Conservation (phyloP, 2,113 vertebrate species). For the Trogon surrucura region DNA sequence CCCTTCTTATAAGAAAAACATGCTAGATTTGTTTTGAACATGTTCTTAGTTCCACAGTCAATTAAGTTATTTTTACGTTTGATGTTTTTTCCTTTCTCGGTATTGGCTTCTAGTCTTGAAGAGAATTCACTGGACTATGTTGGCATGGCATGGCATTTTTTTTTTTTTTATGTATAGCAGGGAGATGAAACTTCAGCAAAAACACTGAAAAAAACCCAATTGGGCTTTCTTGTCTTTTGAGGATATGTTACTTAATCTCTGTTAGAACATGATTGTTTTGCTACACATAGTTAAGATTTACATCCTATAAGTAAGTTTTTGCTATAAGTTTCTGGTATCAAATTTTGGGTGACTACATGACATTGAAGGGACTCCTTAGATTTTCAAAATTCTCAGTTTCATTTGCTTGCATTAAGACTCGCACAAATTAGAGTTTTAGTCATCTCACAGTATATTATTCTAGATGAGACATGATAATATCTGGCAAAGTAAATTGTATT, state of each 20-base stretch:
- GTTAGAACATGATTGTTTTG: neutral
- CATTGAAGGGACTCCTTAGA: neutral
- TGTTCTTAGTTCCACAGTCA: neutral
- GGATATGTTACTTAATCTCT: neutral
- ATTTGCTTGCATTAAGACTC: neutral
- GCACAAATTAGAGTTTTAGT: neutral
- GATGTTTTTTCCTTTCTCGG: neutral
- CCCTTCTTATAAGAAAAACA: neutral
- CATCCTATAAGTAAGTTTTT: neutral
- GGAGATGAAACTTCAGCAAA: neutral
- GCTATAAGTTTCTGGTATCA: neutral
- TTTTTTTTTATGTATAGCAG: neutral
- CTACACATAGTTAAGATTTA: neutral
- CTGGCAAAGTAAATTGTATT: neutral
- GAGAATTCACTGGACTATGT: neutral
- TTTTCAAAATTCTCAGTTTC: neutral
- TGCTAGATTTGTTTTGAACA: neutral
- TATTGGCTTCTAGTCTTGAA: neutral
- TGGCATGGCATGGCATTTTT: neutral
- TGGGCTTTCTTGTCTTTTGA: neutral
- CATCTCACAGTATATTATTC: neutral
- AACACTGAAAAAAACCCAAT: rapidly evolving
- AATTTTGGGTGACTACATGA: neutral
- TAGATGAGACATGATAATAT: neutral
- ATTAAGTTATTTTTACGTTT: rapidly evolving